phyloP scores from a whole-genome alignment of 2,888 invertebrate species.

The Heliconius aoede region DNA sequence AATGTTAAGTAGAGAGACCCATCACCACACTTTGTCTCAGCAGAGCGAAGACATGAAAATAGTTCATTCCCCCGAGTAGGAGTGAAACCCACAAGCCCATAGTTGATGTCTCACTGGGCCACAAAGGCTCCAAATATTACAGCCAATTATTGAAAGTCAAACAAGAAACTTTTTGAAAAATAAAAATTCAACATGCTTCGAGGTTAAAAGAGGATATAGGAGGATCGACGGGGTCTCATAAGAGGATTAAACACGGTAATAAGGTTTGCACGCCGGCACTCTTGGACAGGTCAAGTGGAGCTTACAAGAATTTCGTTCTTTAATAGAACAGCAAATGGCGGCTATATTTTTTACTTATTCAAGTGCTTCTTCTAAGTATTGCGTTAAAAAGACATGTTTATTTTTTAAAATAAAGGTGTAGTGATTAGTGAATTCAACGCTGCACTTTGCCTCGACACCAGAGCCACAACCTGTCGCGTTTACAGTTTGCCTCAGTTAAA shows the following conservation, averaged over 20 bases:
- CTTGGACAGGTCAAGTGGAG: constrained; percentile 72
- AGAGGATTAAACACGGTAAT: constrained; percentile 77
- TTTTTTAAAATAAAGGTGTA: neutral
- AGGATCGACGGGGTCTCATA: constrained; percentile 52
- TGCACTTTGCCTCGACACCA: too few relatives aligned
- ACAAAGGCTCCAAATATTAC: neutral
- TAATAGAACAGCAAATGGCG: constrained; percentile 28
- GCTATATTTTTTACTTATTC: constrained; percentile 5
- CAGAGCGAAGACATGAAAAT: neutral
- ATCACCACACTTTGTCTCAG: neutral
- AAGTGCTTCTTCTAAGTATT: neutral
- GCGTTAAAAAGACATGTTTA: too few relatives aligned
- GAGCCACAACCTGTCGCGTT: too few relatives aligned
- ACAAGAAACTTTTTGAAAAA: constrained; percentile 17
- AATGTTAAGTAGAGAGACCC: too few relatives aligned
- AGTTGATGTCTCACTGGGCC: neutral
- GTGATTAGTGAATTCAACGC: neutral
- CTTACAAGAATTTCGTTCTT: constrained; percentile 54
- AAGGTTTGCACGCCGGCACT: constrained; percentile 70
- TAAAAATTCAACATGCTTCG: constrained; percentile 37
- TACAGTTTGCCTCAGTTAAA: too few relatives aligned
- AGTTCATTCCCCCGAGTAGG: neutral
- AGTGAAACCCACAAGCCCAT: neutral
- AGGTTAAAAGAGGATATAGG: constrained; percentile 34
- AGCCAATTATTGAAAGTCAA: neutral